A percentile compares a stretch with the other conserved stretches of the same genome.
These are phyloP conservation scores for Copidosoma floridanum DNA, from an alignment of 1,140 invertebrate species.

Conservation along the genomic window DNA sequence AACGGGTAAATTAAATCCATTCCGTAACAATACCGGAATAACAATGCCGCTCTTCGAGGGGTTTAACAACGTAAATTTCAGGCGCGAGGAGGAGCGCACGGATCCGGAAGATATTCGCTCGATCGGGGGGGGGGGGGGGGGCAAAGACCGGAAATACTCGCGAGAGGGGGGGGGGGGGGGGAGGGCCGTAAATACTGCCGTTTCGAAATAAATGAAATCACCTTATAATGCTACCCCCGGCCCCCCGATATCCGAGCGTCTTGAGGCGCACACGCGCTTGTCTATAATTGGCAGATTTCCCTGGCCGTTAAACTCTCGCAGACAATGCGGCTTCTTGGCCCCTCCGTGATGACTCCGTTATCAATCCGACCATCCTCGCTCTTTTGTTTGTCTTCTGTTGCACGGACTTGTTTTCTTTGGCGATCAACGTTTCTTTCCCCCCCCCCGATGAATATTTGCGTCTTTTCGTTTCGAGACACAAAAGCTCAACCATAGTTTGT, in stretches of 20 bases:
- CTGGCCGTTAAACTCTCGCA: conserved; percentile 37
- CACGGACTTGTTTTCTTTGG: neutral
- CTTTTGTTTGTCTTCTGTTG: neutral
- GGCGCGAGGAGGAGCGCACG: too few species aligned
- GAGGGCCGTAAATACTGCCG: neutral
- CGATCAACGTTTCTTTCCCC: conserved; percentile 2
- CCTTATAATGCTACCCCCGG: conserved; percentile 17
- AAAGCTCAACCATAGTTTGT: too few species aligned
- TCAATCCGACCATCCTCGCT: conserved; percentile 33
- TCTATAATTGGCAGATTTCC: conserved; percentile 35
- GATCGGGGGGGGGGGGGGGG: too few species aligned
- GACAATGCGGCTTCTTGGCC: conserved; percentile 32
- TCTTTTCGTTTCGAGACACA: neutral
- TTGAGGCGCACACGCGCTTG: conserved; percentile 27
- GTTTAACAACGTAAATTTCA: too few species aligned
- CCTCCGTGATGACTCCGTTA: too few species aligned
- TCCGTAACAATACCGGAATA: too few species aligned
- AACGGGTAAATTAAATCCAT: too few species aligned
- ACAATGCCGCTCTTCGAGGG: too few species aligned
- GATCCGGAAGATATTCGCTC: too few species aligned
- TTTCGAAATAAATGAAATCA: conserved; percentile 21
- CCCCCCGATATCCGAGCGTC: too few species aligned
- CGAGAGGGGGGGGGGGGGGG: too few species aligned
- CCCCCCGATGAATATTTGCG: neutral
- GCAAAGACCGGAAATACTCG: too few species aligned